Percentiles rank a stretch among this genome's conserved stretches.
Evolutionary conservation across 2,888 invertebrate species (phyloP).

Genomic region (Gymnocheta viridis): DNA sequence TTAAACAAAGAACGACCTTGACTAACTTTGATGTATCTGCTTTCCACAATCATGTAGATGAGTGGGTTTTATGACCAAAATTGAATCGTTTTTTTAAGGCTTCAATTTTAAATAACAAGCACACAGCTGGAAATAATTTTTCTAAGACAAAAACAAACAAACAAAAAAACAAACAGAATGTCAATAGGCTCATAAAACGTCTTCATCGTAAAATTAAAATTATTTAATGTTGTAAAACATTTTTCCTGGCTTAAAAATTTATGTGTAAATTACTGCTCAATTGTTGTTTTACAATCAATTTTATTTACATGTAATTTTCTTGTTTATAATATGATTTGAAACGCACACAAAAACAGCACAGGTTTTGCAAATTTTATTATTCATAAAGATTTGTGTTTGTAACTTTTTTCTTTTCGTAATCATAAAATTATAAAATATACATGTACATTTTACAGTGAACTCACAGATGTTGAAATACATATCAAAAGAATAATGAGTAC

Average conservation of each 20-base stretch:
- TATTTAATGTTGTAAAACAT: background rate
- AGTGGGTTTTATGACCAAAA: no score
- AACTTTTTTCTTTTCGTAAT: background rate
- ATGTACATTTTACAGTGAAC: no score
- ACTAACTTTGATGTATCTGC: no score
- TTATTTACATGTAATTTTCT: constrained; percentile 4
- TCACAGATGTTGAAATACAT: background rate
- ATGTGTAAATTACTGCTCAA: background rate
- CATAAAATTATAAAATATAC: background rate
- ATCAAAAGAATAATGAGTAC: no score
- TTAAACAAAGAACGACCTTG: background rate
- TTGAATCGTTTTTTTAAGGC: no score
- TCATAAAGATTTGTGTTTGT: background rate
- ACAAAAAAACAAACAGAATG: background rate
- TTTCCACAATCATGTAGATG: no score
- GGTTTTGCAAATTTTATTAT: constrained; percentile 6
- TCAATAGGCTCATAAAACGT: background rate
- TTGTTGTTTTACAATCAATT: constrained; percentile 15
- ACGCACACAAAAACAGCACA: background rate
- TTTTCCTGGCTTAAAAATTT: background rate
- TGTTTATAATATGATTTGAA: background rate
- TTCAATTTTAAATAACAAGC: background rate
- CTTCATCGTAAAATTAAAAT: constrained; percentile 5
- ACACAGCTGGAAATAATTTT: background rate
- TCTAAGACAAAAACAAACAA: background rate